Evolutionary conservation across 2,888 invertebrate genomes (phyloP), one percentile per base, ranked within the genome.

Genomic region (Polydesmus complanatus): DNA sequence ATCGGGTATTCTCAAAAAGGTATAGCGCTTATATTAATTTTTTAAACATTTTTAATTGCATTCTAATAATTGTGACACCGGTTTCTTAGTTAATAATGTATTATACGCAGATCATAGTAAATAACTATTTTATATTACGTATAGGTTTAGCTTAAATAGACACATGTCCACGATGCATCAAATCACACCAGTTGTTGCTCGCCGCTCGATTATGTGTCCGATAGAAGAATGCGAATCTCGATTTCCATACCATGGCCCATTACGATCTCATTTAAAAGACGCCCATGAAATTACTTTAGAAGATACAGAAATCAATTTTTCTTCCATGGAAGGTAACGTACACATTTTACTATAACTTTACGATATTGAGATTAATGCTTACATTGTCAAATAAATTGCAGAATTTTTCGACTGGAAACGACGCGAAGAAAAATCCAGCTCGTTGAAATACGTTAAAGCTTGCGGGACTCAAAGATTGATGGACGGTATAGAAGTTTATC

Each of bases 401-500:
- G 61, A n/a, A 37, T 61, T 61, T 25, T 1, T 53, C 1, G 48
- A n/a, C 8, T 61, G 61, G 61, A 61, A 61, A 54, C 18, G 11
- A 21, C 5, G 22, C 1, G 27, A 54, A 18, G 61, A 61, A 54
- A 47, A 53, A 27, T 2, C 1, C 1, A 23, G 48, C 1, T 27
- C 21, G 14, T 5, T 52, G 2, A 57, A 61, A 54, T 61, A 51
- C n/a, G 58, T 61, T 1, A 27, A 51, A 21, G n/a, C 37, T 11
- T 27, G 27, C n/a, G 61, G 61, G 8, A 54, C 22, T n/a, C 21
- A 54, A n/a, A 27, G 26, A 2, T 51, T 21, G 19, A 50, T 21
- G 22, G 53, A 58, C 23, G 54, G 54, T 14, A 23, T 25, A 19
- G 48, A 58, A 47, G 54, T 53, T n/a, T 37, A 53, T 19, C 37